These are phyloP conservation scores for Botrylloides violaceus DNA, from an alignment of 23 tunicate species.

Conservation along the genomic window DNA sequence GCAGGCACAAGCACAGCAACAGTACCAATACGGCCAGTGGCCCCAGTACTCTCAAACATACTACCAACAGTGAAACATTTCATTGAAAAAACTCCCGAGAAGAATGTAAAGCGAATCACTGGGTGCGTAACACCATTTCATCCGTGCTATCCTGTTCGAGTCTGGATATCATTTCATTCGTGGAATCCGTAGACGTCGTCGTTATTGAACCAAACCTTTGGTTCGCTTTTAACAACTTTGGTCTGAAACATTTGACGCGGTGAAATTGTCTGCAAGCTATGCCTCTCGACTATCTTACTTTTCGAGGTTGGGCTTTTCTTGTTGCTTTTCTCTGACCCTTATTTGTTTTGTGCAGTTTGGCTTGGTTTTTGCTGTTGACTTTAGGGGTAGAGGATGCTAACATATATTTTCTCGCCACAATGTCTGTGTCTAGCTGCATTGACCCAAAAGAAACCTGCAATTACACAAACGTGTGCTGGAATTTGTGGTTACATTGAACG, in stretches of 20 bases:
- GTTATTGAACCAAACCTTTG: neutral
- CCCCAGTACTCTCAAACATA: conserved; percentile 58
- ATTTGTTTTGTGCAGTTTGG: neutral
- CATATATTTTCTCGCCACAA: too few species aligned
- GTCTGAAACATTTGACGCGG: neutral
- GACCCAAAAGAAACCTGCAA: neutral
- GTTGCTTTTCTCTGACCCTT: neutral
- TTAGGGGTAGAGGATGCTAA: neutral
- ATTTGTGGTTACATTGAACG: too few species aligned
- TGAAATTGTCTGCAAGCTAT: neutral
- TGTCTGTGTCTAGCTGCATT: too few species aligned
- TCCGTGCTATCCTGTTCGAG: too few species aligned
- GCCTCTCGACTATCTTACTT: neutral
- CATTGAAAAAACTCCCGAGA: neutral
- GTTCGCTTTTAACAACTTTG: neutral
- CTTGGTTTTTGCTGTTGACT: neutral
- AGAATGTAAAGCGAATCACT: neutral
- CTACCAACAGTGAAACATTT: conserved; percentile 34
- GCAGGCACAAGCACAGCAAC: conserved; percentile 21
- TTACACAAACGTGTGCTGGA: too few species aligned
- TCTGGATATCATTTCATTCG: too few species aligned
- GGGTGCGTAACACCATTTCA: neutral
- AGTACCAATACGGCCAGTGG: conserved; percentile 73
- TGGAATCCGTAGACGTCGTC: neutral
- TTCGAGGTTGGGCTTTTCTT: neutral